phyloP scores from a whole-genome alignment of 2,797 vertebrate genomes.

The Acanthopagrus latus region DNA sequence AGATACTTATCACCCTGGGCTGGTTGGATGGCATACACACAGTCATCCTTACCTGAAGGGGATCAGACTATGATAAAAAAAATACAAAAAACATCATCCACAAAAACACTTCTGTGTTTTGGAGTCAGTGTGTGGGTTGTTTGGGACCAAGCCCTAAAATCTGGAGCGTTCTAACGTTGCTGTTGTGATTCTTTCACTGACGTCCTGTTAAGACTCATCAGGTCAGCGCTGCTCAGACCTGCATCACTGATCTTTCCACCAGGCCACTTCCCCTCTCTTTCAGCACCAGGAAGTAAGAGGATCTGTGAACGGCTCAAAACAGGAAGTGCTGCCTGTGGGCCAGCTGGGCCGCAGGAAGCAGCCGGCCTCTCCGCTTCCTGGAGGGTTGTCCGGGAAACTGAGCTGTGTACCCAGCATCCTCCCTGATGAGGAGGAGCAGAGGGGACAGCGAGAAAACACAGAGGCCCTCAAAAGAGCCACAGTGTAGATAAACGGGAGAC shows the following conservation, averaged over 20 bases:
- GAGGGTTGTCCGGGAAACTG: slow-evolving; percentile 55
- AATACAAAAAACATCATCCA: neutral
- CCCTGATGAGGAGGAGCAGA: slow-evolving; percentile 8
- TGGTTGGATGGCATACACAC: too few species aligned
- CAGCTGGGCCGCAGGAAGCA: slow-evolving; percentile 79
- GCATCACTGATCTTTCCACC: slow-evolving; percentile 54
- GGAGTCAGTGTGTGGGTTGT: neutral
- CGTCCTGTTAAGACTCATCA: slow-evolving; percentile 36
- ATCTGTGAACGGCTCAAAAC: slow-evolving; percentile 73
- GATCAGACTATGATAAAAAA: neutral
- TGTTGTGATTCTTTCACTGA: neutral
- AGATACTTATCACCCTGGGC: too few species aligned
- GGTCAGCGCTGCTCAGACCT: neutral
- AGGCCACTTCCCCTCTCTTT: slow-evolving; percentile 70
- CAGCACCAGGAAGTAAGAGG: slow-evolving; percentile 71
- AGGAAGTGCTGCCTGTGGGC: slow-evolving; percentile 77
- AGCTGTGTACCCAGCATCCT: slow-evolving; percentile 62
- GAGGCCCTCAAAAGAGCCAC: neutral
- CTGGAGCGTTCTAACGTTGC: neutral
- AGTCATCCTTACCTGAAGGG: too few species aligned
- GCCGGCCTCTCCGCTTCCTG: slow-evolving; percentile 74
- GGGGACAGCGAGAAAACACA: neutral
- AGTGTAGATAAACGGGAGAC: neutral
- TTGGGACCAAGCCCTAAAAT: neutral
- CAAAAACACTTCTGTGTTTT: neutral